phyloP scores from a whole-genome alignment of 2,888 invertebrate species.

The Pachydiplax longipennis region DNA sequence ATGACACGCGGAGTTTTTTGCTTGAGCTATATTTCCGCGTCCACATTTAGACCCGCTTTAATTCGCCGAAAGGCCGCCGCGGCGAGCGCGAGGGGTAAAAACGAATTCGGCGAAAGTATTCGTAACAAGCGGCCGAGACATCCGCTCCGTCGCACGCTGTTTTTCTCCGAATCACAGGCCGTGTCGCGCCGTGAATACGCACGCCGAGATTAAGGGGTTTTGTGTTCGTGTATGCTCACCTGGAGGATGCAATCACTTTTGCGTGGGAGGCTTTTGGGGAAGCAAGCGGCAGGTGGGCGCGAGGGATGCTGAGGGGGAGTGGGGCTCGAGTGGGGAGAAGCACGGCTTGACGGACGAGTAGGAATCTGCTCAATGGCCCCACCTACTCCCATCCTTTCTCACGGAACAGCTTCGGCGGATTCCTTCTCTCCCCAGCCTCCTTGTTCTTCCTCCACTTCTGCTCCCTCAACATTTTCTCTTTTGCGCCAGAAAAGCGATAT shows the following conservation, averaged over 20 bases:
- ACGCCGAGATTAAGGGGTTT: neutral
- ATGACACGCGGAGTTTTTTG: no score
- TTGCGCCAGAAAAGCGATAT: neutral
- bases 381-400: conserved; percentile 25
- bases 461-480: neutral
- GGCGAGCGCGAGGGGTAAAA: no score
- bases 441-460: neutral
- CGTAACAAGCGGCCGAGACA: neutral
- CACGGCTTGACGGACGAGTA: neutral
- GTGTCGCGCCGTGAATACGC: neutral
- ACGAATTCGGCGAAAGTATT: neutral
- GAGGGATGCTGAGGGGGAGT: neutral
- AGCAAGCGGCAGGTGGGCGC: conserved; percentile 18
- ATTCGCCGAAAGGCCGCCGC: no score
- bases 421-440: neutral
- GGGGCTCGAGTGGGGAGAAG: neutral
- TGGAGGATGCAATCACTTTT: conserved; percentile 16
- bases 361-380: conserved; percentile 17
- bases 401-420: neutral
- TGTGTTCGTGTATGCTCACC: conserved; percentile 21
- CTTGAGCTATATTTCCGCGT: no score
- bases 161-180: neutral
- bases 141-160: neutral
- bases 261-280: conserved; percentile 18
- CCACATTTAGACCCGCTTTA: no score